Conservation (phyloP, 2,113 vertebrate genomes). For the Rhinogobius similis region DNA sequence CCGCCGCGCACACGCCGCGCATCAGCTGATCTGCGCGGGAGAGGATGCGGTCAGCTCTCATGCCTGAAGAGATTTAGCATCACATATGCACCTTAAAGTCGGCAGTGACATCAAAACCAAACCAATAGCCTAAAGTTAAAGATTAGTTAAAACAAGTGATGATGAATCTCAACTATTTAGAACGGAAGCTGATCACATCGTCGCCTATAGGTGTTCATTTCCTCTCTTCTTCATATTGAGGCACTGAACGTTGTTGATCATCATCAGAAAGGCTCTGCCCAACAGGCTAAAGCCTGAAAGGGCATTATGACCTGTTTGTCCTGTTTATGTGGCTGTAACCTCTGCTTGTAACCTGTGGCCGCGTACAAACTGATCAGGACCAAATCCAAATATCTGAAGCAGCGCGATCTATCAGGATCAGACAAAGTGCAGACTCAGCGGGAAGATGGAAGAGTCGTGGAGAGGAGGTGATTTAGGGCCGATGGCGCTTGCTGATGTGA, state of each 20-base stretch:
- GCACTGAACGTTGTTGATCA: too few species aligned
- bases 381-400: constrained; percentile 62
- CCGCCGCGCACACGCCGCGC: not conserved
- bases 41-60: not conserved
- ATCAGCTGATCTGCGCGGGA: constrained; percentile 2
- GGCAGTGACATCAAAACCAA: not conserved
- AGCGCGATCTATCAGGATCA: constrained; percentile 66
- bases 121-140: not conserved
- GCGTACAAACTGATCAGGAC: constrained; percentile 54
- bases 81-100: not conserved
- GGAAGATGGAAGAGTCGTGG: constrained; percentile 49
- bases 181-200: too few species aligned
- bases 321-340: not conserved
- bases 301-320: too few species aligned
- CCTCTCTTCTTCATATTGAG: not conserved
- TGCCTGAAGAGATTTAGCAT: not conserved
- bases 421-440: constrained; percentile 72
- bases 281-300: not conserved
- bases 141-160: not conserved
- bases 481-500: constrained; percentile 53
- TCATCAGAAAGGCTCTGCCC: too few species aligned
- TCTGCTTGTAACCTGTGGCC: not conserved
- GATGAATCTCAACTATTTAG: too few species aligned
- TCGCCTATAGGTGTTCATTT: too few species aligned
- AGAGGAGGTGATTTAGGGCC: constrained; percentile 65